Conservation (phyloP, 2,113 vertebrate species). For the Nanger granti region DNA sequence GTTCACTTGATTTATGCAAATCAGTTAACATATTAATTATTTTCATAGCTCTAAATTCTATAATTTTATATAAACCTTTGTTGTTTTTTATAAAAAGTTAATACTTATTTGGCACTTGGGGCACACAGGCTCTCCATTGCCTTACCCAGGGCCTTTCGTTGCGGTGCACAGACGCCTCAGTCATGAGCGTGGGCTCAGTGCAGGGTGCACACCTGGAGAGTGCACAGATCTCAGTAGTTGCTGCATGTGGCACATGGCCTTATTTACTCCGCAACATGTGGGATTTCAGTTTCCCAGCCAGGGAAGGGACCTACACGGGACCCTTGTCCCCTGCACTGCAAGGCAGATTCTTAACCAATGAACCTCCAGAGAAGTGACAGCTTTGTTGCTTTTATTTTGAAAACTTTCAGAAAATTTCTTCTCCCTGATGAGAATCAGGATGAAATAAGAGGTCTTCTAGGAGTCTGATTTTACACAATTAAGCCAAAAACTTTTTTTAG, state of each 20-base stretch:
- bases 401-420: background rate
- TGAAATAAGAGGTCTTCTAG: background rate
- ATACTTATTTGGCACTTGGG: background rate
- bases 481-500: background rate
- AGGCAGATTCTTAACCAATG: background rate
- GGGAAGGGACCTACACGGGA: background rate
- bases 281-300: background rate
- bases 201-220: background rate
- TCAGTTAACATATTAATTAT: background rate
- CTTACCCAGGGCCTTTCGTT: background rate
- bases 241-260: background rate
- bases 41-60: background rate
- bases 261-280: background rate
- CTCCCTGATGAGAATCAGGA: background rate
- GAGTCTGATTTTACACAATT: background rate
- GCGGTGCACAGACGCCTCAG: background rate
- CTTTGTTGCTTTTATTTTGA: background rate
- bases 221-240: background rate
- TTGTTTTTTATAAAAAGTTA: background rate
- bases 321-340: background rate
- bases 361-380: background rate
- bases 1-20: background rate
- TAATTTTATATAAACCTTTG: background rate
- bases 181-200: background rate
- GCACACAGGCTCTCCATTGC: rapidly evolving